These are phyloP conservation scores for Hyposmocoma kahamanoa DNA, from an alignment of 1,140 invertebrate genomes.

Conservation along the genomic window DNA sequence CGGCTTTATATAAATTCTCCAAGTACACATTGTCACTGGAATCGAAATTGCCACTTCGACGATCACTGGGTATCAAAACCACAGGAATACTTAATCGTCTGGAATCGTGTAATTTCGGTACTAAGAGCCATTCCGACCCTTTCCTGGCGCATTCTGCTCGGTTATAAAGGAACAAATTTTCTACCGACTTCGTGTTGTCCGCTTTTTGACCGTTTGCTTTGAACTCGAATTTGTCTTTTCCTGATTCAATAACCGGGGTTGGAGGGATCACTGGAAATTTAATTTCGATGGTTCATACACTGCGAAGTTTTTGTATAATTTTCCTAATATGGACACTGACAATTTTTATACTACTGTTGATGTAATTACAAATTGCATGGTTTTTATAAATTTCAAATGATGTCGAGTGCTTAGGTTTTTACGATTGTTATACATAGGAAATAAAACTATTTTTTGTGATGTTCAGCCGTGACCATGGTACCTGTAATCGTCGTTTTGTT, in stretches of 20 bases:
- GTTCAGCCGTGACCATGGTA: too few species aligned
- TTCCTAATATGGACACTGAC: too few species aligned
- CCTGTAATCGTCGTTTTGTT: too few species aligned
- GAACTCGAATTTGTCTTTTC: slow-evolving; percentile 43
- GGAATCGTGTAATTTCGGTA: slow-evolving; percentile 47
- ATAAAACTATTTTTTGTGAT: too few species aligned
- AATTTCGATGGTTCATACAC: slow-evolving; percentile 3
- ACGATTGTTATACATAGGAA: too few species aligned
- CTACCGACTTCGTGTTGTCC: slow-evolving; percentile 39
- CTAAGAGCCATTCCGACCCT: slow-evolving; percentile 39
- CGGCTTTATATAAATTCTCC: slow-evolving; percentile 59
- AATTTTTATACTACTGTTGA: too few species aligned
- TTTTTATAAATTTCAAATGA: too few species aligned
- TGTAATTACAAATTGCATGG: too few species aligned
- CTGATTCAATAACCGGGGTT: slow-evolving; percentile 34
- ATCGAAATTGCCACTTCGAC: slow-evolving; percentile 43
- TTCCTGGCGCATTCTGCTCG: slow-evolving; percentile 27
- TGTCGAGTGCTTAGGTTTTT: too few species aligned
- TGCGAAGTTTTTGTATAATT: too few species aligned
- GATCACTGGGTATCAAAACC: slow-evolving; percentile 48
- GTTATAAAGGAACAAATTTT: slow-evolving; percentile 43
- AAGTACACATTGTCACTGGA: slow-evolving; percentile 54
- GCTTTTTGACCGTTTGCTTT: slow-evolving; percentile 1
- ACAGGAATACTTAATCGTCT: slow-evolving; percentile 60
- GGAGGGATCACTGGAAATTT: slow-evolving; percentile 55